Evolutionary conservation across 2,888 invertebrate species (phyloP).

Genomic region (Dermolepida albohirtum): DNA sequence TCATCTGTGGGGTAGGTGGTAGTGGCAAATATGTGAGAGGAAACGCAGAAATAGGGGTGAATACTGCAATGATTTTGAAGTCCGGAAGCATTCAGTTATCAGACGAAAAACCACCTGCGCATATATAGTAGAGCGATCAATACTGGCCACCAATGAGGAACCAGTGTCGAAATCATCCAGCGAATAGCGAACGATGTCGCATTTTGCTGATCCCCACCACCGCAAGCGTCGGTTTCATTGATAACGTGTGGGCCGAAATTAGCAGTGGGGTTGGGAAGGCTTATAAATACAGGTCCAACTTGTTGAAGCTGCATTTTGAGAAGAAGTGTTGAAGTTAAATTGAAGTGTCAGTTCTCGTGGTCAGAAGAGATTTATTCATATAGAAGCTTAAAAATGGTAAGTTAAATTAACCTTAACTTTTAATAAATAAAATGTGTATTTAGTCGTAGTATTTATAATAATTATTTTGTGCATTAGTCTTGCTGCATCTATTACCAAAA

Average conservation of each 20-base stretch:
- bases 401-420: slow-evolving; percentile 4
- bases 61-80: slow-evolving; percentile 31
- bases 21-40: slow-evolving; percentile 9
- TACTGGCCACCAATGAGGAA: slow-evolving; percentile 58
- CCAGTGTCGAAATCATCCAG: slow-evolving; percentile 55
- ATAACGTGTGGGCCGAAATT: slow-evolving; percentile 74
- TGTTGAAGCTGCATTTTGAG: slow-evolving; percentile 59
- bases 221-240: slow-evolving; percentile 70
- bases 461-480: no score
- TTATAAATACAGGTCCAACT: slow-evolving; percentile 61
- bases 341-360: slow-evolving; percentile 16
- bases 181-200: slow-evolving; percentile 60
- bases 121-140: slow-evolving; percentile 59
- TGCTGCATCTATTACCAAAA: no score
- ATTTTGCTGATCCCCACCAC: slow-evolving; percentile 57
- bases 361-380: neutral
- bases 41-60: slow-evolving; percentile 18
- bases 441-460: no score
- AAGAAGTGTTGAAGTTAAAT: slow-evolving; percentile 26
- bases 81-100: slow-evolving; percentile 36
- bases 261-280: slow-evolving; percentile 65
- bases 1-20: slow-evolving; percentile 26
- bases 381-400: slow-evolving; percentile 42
- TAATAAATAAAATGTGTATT: slow-evolving; percentile 11
- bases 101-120: slow-evolving; percentile 48